These are phyloP conservation scores for Thumatha senex DNA, from an alignment of 2,888 invertebrate genomes.

Conservation along the genomic window DNA sequence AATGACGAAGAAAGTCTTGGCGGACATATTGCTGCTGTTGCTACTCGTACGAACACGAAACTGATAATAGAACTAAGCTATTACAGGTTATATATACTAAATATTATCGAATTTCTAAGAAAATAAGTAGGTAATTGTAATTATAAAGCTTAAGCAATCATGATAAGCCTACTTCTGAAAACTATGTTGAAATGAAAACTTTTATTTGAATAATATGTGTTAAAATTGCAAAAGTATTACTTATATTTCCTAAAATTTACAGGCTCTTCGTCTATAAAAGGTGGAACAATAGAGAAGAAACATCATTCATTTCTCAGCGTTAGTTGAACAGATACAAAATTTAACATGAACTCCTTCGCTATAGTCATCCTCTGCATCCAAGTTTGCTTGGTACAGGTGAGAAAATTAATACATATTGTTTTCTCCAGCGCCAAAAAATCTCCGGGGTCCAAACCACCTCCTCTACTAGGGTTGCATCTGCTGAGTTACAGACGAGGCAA, in stretches of 20 bases:
- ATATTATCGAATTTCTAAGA: background rate
- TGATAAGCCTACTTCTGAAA: background rate
- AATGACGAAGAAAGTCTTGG: slow-evolving; percentile 13
- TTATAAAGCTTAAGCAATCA: background rate
- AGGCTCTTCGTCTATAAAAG: background rate
- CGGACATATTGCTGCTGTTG: slow-evolving; percentile 13
- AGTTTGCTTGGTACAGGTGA: slow-evolving; percentile 46
- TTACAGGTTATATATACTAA: background rate
- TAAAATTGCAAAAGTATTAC: background rate
- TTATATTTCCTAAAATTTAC: background rate
- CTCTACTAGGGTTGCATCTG: no score
- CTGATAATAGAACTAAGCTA: background rate
- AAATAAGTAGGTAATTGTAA: background rate
- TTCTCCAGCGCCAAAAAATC: no score
- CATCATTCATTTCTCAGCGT: slow-evolving; percentile 9
- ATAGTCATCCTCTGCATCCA: slow-evolving; percentile 42
- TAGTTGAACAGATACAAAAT: slow-evolving; percentile 11
- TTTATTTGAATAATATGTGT: background rate
- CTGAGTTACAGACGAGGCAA: no score
- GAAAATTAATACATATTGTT: background rate
- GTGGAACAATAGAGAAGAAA: background rate
- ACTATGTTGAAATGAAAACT: no score
- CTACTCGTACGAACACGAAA: background rate
- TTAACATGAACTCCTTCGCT: slow-evolving; percentile 40
- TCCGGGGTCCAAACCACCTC: no score